phyloP scores from a whole-genome alignment of 2,888 invertebrate genomes.

The Bugulina stolonifera region DNA sequence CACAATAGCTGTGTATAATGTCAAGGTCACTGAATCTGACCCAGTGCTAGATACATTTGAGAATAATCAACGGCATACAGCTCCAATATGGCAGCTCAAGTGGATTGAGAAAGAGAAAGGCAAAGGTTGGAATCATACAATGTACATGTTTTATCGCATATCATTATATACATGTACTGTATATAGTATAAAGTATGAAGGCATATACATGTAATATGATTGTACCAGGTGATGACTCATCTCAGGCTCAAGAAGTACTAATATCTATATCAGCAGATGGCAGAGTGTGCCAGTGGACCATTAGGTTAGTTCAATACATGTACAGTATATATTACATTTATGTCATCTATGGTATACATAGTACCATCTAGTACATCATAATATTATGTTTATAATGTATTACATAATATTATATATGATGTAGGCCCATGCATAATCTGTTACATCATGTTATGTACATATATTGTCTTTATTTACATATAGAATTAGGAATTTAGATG shows the following conservation, averaged over 20 bases:
- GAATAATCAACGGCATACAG: constrained; percentile 45
- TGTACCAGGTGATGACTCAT: background rate
- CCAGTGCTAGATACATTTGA: constrained; percentile 48
- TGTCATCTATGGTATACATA: too few species aligned
- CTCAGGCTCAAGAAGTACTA: constrained; percentile 39
- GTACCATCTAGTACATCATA: too few species aligned
- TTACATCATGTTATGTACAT: too few species aligned
- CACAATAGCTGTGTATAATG: constrained; percentile 50
- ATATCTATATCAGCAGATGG: constrained; percentile 53
- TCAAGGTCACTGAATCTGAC: constrained; percentile 41
- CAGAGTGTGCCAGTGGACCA: constrained; percentile 52
- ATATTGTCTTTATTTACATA: too few species aligned
- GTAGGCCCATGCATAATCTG: too few species aligned
- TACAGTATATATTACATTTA: too few species aligned
- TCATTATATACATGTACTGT: background rate
- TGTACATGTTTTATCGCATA: background rate
- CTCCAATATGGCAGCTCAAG: constrained; percentile 51
- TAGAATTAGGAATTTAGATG: too few species aligned
- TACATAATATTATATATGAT: too few species aligned
- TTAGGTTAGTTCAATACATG: constrained; percentile 30
- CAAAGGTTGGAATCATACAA: constrained; percentile 40
- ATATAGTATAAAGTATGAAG: background rate
- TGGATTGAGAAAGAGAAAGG: constrained; percentile 53
- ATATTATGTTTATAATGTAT: too few species aligned
- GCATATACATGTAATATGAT: background rate